Percentiles rank a stretch among this genome's conserved stretches.
These are phyloP conservation scores for Ranitomeya imitator DNA, from an alignment of 2,113 vertebrate genomes.

Conservation along the genomic window DNA sequence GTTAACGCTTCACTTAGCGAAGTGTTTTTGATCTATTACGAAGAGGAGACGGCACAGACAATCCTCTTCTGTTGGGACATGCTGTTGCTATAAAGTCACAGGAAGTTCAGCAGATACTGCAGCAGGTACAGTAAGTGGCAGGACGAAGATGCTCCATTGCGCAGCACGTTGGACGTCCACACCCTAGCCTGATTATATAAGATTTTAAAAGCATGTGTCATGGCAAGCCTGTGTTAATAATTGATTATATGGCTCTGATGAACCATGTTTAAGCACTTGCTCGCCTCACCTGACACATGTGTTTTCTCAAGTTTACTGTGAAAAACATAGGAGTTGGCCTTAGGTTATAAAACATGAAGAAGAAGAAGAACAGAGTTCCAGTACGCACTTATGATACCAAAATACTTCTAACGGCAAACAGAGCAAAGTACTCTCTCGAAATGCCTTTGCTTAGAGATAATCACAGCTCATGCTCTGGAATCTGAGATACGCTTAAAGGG, in stretches of 20 bases:
- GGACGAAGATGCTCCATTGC: not conserved
- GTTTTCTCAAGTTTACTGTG: slow-evolving; percentile 6
- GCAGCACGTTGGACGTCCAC: slow-evolving; percentile 42
- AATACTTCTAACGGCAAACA: slow-evolving; percentile 20
- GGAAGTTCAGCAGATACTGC: slow-evolving; percentile 18
- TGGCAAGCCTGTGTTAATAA: slow-evolving; percentile 35
- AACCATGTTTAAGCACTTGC: slow-evolving; percentile 5
- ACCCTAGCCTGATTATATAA: slow-evolving; percentile 40
- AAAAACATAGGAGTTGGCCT: not conserved
- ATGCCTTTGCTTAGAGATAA: slow-evolving; percentile 29
- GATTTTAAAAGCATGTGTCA: slow-evolving; percentile 8
- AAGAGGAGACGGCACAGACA: not conserved
- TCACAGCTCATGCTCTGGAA: not conserved
- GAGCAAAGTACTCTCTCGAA: slow-evolving; percentile 21
- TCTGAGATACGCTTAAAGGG: not conserved
- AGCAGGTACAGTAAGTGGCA: slow-evolving; percentile 11
- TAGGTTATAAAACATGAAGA: slow-evolving; percentile 17
- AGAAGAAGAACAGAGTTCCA: not conserved
- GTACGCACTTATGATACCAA: not conserved
- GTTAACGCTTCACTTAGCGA: slow-evolving; percentile 1
- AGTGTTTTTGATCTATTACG: slow-evolving; percentile 4
- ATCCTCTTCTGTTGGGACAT: slow-evolving; percentile 5
- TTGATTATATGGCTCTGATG: slow-evolving; percentile 43
- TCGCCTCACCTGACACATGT: slow-evolving; percentile 29
- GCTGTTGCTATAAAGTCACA: slow-evolving; percentile 10